Evolutionary conservation across 2,113 vertebrate species (phyloP).

Genomic region (Percina caprodes): DNA sequence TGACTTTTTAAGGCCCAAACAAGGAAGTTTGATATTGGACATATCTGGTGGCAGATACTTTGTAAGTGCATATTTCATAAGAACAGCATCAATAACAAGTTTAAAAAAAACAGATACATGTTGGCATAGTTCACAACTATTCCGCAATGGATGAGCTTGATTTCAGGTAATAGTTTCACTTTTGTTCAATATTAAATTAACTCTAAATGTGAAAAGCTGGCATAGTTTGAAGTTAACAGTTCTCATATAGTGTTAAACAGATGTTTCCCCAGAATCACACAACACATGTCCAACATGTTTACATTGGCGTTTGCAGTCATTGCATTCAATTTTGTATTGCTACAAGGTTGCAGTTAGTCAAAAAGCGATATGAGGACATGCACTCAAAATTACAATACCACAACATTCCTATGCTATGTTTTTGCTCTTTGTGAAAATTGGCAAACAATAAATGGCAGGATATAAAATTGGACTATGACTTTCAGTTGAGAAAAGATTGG

Average conservation of each 20-base stretch:
- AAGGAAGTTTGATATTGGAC: constrained; percentile 18
- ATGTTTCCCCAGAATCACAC: background rate
- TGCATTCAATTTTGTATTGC: background rate
- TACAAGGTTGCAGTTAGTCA: background rate
- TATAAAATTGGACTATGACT: background rate
- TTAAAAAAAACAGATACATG: background rate
- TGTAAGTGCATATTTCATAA: background rate
- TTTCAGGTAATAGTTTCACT: background rate
- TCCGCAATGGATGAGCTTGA: background rate
- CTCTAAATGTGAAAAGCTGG: background rate
- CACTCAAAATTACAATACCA: background rate
- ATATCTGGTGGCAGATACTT: background rate
- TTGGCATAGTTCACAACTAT: background rate
- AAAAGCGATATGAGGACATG: background rate
- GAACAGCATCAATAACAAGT: background rate
- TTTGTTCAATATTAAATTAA: background rate
- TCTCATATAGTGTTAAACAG: background rate
- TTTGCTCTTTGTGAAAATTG: background rate
- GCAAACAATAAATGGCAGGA: background rate
- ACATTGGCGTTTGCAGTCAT: background rate
- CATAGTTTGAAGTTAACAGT: background rate
- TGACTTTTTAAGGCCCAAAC: constrained; percentile 26
- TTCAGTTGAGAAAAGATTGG: background rate
- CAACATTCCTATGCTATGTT: background rate
- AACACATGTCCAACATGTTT: background rate